Evolutionary conservation across 2,113 vertebrate species (phyloP).

Genomic region (Vidua macroura): DNA sequence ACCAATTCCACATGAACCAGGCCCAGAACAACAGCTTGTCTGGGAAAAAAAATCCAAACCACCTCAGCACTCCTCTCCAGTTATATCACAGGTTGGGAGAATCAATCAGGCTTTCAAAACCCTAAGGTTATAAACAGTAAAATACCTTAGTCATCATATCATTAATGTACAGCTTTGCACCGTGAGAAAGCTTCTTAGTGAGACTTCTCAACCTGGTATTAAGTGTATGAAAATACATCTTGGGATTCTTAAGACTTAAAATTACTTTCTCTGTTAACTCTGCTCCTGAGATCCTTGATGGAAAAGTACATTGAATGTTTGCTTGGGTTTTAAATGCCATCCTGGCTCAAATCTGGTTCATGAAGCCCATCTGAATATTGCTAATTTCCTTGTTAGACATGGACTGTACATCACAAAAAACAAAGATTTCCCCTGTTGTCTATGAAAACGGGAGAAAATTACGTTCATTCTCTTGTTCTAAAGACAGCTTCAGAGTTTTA

Average conservation of each 20-base stretch:
- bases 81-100: background rate
- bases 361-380: slow-evolving; percentile 14
- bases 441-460: background rate
- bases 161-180: background rate
- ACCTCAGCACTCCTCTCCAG: background rate
- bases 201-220: slow-evolving; percentile 6
- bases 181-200: background rate
- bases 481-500: background rate
- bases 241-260: slow-evolving; percentile 1
- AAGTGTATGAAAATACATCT: background rate
- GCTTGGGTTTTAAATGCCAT: background rate
- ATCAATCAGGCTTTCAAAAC: slow-evolving; percentile 9
- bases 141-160: background rate
- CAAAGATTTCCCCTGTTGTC: background rate
- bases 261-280: slow-evolving; percentile 15
- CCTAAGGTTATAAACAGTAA: background rate
- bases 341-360: slow-evolving; percentile 1
- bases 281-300: slow-evolving; percentile 1
- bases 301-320: slow-evolving; percentile 4
- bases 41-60: background rate
- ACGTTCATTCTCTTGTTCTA: background rate
- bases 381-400: background rate
- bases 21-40: background rate
- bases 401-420: background rate
- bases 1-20: background rate